Evolutionary conservation across 2,888 invertebrate genomes (phyloP).

Genomic region (Kryphioiulus occultus): DNA sequence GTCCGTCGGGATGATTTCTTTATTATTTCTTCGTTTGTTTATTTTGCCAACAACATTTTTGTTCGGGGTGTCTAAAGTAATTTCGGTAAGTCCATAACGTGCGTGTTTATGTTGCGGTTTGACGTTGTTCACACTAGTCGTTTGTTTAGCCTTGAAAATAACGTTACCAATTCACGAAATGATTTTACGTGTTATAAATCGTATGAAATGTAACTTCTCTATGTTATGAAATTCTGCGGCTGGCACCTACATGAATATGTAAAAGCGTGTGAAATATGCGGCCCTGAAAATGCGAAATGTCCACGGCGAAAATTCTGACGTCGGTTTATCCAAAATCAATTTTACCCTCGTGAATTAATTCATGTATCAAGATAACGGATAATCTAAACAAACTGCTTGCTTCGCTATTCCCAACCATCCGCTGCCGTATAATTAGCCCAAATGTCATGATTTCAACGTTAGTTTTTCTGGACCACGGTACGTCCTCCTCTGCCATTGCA

Average conservation of each 20-base stretch:
- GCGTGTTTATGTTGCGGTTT: neutral
- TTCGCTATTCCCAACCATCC: neutral
- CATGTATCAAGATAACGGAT: conserved; percentile 13
- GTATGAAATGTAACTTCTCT: too few relatives aligned
- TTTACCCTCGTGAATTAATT: neutral
- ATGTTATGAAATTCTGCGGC: too few relatives aligned
- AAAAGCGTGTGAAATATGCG: neutral
- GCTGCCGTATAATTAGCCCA: neutral
- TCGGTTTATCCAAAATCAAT: conserved; percentile 32
- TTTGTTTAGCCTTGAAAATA: neutral
- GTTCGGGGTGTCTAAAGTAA: neutral
- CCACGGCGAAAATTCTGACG: neutral
- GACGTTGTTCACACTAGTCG: neutral
- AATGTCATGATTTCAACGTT: neutral
- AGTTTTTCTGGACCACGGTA: neutral
- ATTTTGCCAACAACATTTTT: neutral
- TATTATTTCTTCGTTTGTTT: conserved; percentile 35
- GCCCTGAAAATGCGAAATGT: neutral
- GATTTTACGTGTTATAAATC: neutral
- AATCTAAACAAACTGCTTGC: conserved; percentile 9
- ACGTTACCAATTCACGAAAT: neutral
- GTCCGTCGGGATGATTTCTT: conserved; percentile 20
- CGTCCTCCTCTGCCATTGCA: neutral
- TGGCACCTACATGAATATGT: neutral
- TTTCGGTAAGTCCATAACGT: neutral